Evolutionary conservation across 2,113 vertebrate species (phyloP), one percentile per base, ranked within the genome.

Genomic region (Sterna hirundo): DNA sequence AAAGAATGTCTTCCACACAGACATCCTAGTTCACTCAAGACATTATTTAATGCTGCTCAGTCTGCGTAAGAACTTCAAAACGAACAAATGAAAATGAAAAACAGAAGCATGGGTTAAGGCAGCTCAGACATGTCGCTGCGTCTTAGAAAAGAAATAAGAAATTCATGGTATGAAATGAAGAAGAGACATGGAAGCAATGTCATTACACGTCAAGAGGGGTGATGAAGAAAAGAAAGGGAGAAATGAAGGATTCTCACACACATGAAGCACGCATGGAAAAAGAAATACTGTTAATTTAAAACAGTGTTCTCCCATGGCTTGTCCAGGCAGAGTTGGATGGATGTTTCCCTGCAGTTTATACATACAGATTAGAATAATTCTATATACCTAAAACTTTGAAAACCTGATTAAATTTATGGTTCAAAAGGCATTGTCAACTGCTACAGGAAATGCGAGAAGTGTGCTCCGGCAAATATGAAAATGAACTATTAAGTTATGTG

Each of bases 201-300:
- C 47, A 44, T 64, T 44, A 78, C 4, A 42, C 19, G 3, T 49
- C 47, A 49, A 49, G 8, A 46, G 10, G 2, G 8, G 12, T 2
- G 2, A 65, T 30, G 11, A 86, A 80, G 44, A 83, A 46, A 72
- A 69, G 12, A 66, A 74, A 25, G 4, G 13, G 21, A 94, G 30
- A 88, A 92, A 38, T 23, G 2, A 76, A 62, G 18, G 40, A 58
- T 81, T 81, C 36, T 47, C 62, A 87, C 3, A 47, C 9, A 62
- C 1, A 1, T 14, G 3, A 79, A n/a, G 9, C 1, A 1, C 6
- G 6, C 15, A 10, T 66, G 5, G 5, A 58, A 82, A 74, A 47
- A 66, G 11, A 84, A 68, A 60, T 11, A 52, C 32, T 71, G 13
- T 58, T 77, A 3, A 44, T 64, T 47, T 51, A 27, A 61, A 93